Evolutionary conservation across 2,113 vertebrate genomes (phyloP).

Genomic region (Anolis carolinensis): DNA sequence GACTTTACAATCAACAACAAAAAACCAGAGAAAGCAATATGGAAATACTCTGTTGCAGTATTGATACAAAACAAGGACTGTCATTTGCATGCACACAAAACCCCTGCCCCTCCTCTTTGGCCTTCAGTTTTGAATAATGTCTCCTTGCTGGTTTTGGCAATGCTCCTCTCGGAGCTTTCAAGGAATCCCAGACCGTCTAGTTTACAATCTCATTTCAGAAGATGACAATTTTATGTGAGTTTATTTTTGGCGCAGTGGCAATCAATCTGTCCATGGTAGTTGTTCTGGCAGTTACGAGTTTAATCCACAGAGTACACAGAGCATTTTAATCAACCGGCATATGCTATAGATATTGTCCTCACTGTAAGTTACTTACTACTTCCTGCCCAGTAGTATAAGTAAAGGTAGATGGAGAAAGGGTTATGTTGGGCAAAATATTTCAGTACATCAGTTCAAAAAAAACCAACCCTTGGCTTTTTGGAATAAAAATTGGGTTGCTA

Average conservation of each 20-base stretch:
- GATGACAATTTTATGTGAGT: neutral
- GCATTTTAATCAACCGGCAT: constrained; percentile 12
- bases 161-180: constrained; percentile 29
- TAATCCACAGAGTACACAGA: constrained; percentile 21
- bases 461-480: neutral
- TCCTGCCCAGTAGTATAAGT: neutral
- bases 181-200: constrained; percentile 37
- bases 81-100: neutral
- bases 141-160: constrained; percentile 2
- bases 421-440: neutral
- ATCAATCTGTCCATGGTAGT: constrained; percentile 15
- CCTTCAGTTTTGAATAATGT: constrained; percentile 11
- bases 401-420: neutral
- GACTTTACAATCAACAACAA: neutral
- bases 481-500: too few relatives aligned
- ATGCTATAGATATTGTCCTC: neutral
- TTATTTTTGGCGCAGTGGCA: constrained; percentile 27
- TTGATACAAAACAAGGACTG: neutral
- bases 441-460: neutral
- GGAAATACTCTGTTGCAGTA: constrained; percentile 1
- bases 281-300: neutral
- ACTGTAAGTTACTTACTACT: constrained; percentile 4
- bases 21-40: neutral
- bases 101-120: neutral
- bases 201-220: constrained; percentile 27